Conservation (phyloP, 2,113 vertebrate species). For the Pimephales promelas region DNA sequence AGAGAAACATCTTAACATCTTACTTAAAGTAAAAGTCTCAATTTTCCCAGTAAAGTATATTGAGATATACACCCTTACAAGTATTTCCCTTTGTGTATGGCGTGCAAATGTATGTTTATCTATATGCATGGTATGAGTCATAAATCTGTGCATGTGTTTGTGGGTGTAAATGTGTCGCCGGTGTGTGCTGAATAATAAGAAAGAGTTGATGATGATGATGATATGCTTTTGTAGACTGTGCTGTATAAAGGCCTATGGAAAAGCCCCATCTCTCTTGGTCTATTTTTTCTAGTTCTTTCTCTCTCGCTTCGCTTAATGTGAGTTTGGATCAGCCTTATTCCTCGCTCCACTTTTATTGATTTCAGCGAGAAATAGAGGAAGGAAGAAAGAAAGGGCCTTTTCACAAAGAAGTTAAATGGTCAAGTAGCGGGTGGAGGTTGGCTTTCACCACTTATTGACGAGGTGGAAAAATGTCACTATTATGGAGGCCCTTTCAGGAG, state of each 20-base stretch:
- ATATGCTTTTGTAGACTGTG: constrained; percentile 24
- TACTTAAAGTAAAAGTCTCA: not conserved
- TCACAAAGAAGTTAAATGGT: constrained; percentile 84
- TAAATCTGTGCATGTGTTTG: constrained; percentile 21
- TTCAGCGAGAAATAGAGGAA: constrained; percentile 76
- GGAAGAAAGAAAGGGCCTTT: constrained; percentile 79
- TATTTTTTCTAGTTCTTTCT: constrained; percentile 22
- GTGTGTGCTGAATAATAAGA: constrained; percentile 1
- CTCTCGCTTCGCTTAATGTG: constrained; percentile 70
- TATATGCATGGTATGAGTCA: not conserved
- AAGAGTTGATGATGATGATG: not conserved
- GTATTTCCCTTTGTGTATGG: not conserved
- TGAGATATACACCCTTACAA: not conserved
- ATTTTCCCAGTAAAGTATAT: not conserved
- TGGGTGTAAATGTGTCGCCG: constrained; percentile 23
- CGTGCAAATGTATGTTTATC: not conserved
- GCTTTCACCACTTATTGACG: constrained; percentile 84
- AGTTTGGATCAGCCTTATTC: constrained; percentile 71
- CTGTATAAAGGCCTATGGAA: constrained; percentile 16
- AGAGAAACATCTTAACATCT: not conserved
- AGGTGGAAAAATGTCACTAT: constrained; percentile 86
- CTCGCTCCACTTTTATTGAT: constrained; percentile 79
- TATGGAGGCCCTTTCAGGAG: constrained; percentile 80
- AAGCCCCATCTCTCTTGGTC: constrained; percentile 1
- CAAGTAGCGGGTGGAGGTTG: constrained; percentile 81